These are phyloP conservation scores for Amphiura filiformis DNA, from an alignment of 35 echinoderm and acorn worm genomes.

Conservation along the genomic window DNA sequence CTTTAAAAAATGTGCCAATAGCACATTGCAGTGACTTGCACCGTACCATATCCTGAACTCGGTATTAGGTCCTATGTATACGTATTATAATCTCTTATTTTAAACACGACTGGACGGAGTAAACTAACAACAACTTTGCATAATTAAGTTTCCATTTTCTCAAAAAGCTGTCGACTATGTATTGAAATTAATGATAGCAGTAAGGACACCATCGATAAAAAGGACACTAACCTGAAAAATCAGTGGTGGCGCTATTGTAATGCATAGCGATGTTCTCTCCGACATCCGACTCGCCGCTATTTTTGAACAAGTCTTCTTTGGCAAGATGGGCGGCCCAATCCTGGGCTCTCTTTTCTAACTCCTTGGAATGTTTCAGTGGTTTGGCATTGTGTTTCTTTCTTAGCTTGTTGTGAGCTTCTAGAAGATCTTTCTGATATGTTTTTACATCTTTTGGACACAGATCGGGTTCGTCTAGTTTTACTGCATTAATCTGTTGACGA, in stretches of 20 bases:
- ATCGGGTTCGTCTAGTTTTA: slow-evolving; percentile 67
- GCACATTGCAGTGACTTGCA: no score
- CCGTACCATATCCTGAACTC: no score
- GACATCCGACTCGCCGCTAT: slow-evolving; percentile 62
- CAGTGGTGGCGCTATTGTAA: slow-evolving; percentile 75
- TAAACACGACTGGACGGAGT: no score
- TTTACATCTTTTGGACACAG: slow-evolving; percentile 57
- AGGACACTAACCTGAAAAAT: slow-evolving; percentile 93
- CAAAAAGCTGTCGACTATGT: no score
- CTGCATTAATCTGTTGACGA: slow-evolving; percentile 46
- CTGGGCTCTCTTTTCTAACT: slow-evolving; percentile 66
- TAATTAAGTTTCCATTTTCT: no score
- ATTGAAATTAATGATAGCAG: no score
- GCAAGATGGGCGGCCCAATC: slow-evolving; percentile 81
- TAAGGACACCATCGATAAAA: no score
- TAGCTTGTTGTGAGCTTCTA: slow-evolving; percentile 74
- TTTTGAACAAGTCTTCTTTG: slow-evolving; percentile 70
- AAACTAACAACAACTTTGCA: no score
- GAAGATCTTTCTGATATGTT: slow-evolving; percentile 52
- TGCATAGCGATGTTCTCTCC: slow-evolving; percentile 98
- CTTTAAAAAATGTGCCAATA: no score
- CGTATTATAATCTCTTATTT: no score
- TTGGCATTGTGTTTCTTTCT: slow-evolving; percentile 50
- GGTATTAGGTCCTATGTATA: no score
- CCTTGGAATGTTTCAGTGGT: slow-evolving; percentile 52